Evolutionary conservation across 2,797 vertebrate species (phyloP).

Genomic region (Pagetopsis macropterus): DNA sequence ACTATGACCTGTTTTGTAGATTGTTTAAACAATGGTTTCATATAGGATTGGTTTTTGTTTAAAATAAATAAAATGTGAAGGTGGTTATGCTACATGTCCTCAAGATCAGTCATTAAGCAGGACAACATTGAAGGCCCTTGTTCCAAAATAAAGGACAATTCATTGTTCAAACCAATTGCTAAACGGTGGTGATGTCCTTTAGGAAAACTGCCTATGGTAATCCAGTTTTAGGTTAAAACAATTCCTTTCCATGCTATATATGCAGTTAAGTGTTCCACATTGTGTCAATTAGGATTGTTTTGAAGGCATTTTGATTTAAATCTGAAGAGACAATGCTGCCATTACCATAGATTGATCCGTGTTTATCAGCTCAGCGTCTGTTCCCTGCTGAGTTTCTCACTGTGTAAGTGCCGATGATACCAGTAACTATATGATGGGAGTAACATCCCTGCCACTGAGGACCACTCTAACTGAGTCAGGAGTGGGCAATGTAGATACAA

Average conservation of each 20-base stretch:
- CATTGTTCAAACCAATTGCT: not conserved
- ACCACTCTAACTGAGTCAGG: not conserved
- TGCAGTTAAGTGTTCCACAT: not conserved
- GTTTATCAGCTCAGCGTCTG: constrained; percentile 18
- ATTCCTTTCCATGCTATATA: not conserved
- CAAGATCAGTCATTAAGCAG: not conserved
- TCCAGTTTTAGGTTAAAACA: not conserved
- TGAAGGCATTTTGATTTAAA: not conserved
- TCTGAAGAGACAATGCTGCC: not conserved
- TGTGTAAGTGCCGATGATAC: not conserved
- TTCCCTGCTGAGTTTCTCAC: constrained; percentile 1
- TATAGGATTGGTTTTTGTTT: not conserved
- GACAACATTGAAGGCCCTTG: not conserved
- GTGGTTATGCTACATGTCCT: not conserved
- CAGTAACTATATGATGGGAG: constrained; percentile 2
- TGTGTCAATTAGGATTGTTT: not conserved
- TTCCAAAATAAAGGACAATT: not conserved
- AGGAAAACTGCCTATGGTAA: too few species aligned
- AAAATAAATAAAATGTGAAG: not conserved
- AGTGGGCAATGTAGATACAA: not conserved
- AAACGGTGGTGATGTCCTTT: not conserved
- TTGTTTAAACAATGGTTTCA: not conserved
- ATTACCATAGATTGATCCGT: not conserved
- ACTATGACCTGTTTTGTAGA: not conserved
- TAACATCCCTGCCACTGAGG: not conserved